Evolutionary conservation across 1,140 invertebrate species (phyloP), one percentile per base, ranked within the genome.

Genomic region (Macrocentrus cingulum): DNA sequence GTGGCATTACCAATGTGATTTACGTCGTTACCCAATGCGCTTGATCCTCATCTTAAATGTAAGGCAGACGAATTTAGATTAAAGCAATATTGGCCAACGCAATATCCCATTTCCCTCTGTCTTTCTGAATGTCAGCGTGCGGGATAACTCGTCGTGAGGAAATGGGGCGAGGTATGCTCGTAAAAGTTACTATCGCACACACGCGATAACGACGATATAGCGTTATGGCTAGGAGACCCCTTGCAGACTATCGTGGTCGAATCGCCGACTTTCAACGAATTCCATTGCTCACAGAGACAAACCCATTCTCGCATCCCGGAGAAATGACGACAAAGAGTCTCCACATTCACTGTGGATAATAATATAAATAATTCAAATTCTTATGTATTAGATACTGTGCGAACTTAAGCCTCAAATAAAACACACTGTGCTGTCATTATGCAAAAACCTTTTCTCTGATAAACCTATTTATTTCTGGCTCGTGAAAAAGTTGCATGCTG

Each of bases 101-200:
- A 29, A 29, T 29, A 29, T 29, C 25, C 25, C 25, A 29, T 29
- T 29, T 29, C 25, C 25, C 25, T 4, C 25, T 9, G 25, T 29
- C 25, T 52, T 52, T 39, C 36, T 7, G 8, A 20, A 46, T 49
- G 20, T 49, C 52, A 19, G 9, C 16, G 46, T 11, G 3, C 11
- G 16, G 46, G 22, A n/a, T 59, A 50, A 61, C 54, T 57, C 44
- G 54, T 55, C 53, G 34, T 44, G 42, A 54, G 55, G 61, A 66
- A 64, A 71, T 65, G 62, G 56, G 59, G 63, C 62, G 62, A 68
- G 68, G 55, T 65, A 15, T 15, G 61, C 18, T 59, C 65, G 62
- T 72, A 71, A 72, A 72, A 69, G 64, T 72, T 64, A 55, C 62
- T 64, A 69, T 70, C 64, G 63, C 61, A 63, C 59, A 59, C 58